Conservation (phyloP, 1,140 invertebrate species). For the Cherax destructor region DNA sequence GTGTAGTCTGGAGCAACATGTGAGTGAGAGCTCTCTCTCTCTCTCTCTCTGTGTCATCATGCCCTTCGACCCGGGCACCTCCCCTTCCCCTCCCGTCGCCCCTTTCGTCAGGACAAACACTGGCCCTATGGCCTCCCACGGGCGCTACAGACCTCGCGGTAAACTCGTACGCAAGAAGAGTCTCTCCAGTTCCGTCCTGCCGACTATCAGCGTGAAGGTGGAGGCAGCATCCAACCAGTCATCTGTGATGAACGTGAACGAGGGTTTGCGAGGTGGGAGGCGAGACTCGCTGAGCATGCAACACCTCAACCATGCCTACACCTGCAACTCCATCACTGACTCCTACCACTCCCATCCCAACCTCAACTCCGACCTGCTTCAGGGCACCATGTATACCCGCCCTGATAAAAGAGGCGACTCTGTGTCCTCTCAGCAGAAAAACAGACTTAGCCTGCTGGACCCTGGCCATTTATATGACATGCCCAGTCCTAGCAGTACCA, state of each 20-base stretch:
- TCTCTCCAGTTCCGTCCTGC: conserved; percentile 60
- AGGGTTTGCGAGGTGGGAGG: not conserved
- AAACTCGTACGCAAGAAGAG: conserved; percentile 43
- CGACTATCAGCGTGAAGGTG: conserved; percentile 62
- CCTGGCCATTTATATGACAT: not conserved
- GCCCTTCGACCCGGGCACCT: not conserved
- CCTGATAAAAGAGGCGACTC: conserved; percentile 13
- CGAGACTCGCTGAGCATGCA: conserved; percentile 37
- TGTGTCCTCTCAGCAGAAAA: not conserved
- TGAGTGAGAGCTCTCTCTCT: not conserved
- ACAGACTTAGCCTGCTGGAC: no score
- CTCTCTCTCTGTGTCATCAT: not conserved
- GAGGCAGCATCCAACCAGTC: conserved; percentile 16
- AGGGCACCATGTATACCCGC: conserved; percentile 56
- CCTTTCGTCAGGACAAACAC: not conserved
- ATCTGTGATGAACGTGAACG: not conserved
- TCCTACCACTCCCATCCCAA: conserved; percentile 62
- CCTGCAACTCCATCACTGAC: conserved; percentile 54
- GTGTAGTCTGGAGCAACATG: conserved; percentile 13
- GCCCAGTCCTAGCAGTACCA: not conserved
- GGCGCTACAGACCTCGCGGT: not conserved
- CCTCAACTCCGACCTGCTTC: conserved; percentile 51
- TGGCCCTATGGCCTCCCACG: not conserved
- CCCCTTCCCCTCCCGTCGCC: not conserved
- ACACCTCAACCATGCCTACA: conserved; percentile 50